Base-by-base conservation (phyloP, 2,113 vertebrate genomes). In the Archilochus colubris region DNA sequence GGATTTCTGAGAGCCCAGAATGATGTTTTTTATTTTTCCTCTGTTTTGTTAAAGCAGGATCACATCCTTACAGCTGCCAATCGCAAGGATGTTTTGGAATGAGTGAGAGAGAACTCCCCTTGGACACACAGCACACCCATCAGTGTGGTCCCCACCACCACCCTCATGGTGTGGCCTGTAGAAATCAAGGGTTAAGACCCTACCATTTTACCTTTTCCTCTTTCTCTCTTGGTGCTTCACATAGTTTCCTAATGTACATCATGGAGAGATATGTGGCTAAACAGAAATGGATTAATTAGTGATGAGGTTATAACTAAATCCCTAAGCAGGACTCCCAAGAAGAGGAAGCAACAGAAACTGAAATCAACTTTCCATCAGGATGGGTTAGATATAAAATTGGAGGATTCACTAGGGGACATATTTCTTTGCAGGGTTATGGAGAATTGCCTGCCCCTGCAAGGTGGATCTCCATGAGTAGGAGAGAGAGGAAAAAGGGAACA, bases 211-310 rank as follows among this genome's bases (percentile, higher is more conserved):
- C 93, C 93, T 97, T 95, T 95, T 96, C 88, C 93, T 95, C 72
- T 94, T 94, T 95, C 93, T 91, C 68, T 95, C 89, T 57, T 20
- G 93, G 82, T 94, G 91, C 93, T 88, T 95, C 94, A 88, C 93
- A 97, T 86, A 91, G 87, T 94, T 97, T 97, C 88, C 96, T 95
- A 96, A 95, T 15, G 91, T 93, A 93, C 93, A 86, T 96, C 96
- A 93, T 95, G 94, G 89, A 91, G 91, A 97, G 94, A 94, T 95
- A 93, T 89, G 93, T 73, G 94, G 94, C 94, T 95, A 95, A 95
- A 97, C 89, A 96, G 94, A 97, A 96, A 97, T 12, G 94, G 89
- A 94, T 95, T 67, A 75, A 95, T 95, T 95, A 95, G 93, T 95
- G 91, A 94, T 63, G 84, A 87, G 68, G 22, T 91, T n/a, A 91